Evolutionary conservation across 2,113 vertebrate species (phyloP), one percentile per base, ranked within the genome.

Genomic region (Lipotes vexillifer): DNA sequence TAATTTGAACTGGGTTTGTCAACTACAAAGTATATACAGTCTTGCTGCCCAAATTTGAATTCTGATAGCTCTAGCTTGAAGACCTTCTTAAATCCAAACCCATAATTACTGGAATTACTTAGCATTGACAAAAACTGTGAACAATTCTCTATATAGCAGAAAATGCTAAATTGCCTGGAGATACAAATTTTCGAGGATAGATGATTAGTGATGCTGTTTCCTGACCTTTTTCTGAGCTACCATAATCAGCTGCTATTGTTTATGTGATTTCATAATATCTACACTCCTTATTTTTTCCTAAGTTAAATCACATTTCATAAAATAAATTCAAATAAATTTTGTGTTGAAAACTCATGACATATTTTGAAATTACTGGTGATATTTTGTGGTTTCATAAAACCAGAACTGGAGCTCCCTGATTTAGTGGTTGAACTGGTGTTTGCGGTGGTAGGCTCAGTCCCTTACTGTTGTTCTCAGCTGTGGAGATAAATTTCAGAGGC

Each of bases 241-340:
- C 52, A 92, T 87, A 97, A 97, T 92, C 86, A 97, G 72, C 72
- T 92, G 65, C 92, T 97, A 97, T 78, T 97, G 71, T 97, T 96
- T 86, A 63, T 69, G 21, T 83, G 57, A 90, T 97, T 97, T 96
- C 8, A 66, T 83, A 96, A 82, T 66, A 94, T 46, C 41, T 41
- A 95, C 23, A 69, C 14, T 44, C 15, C 31, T 84, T 41, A 93
- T 38, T 57, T 89, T 69, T 97, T 77, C 68, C 49, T 84, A 74
- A 31, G 55, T n/a, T 86, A 90, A 95, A 78, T 88, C 33, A 77
- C 14, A 95, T 74, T 97, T 93, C 44, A 82, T 55, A 82, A 77
- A 85, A 94, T 49, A 93, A 77, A 93, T 72, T 88, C 20, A 95
- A 97, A 93, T 93, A 95, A 96, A 95, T 86, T 95, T 90, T 90